These are phyloP conservation scores for Drosophila nasuta DNA, from an alignment of 1,140 invertebrate genomes.

Conservation along the genomic window DNA sequence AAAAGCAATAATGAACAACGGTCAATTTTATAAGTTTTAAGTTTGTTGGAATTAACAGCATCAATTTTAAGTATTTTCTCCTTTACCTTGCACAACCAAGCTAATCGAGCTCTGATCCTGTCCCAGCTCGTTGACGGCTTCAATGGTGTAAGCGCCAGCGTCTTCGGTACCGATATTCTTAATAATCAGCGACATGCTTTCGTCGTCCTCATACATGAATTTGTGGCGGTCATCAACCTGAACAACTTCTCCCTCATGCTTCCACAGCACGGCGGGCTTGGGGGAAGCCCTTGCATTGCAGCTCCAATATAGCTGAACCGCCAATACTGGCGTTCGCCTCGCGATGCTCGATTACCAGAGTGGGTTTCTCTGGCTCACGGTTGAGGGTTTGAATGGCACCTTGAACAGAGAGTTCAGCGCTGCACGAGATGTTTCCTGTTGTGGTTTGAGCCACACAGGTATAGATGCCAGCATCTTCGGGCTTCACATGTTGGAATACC, in stretches of 20 bases:
- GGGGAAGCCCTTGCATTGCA: slow-evolving; percentile 97
- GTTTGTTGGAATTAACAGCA: no score
- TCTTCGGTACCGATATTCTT: slow-evolving; percentile 94
- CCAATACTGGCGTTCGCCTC: slow-evolving; percentile 92
- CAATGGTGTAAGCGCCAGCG: slow-evolving; percentile 93
- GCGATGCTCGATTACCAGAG: slow-evolving; percentile 90
- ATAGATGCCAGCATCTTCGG: slow-evolving; percentile 96
- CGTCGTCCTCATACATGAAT: slow-evolving; percentile 96
- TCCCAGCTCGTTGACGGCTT: slow-evolving; percentile 95
- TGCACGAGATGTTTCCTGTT: slow-evolving; percentile 96
- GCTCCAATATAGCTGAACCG: slow-evolving; percentile 97
- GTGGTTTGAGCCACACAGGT: slow-evolving; percentile 97
- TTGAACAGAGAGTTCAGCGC: slow-evolving; percentile 96
- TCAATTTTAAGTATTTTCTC: neutral
- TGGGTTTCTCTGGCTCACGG: slow-evolving; percentile 92
- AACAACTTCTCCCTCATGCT: slow-evolving; percentile 93
- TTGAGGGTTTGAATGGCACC: slow-evolving; percentile 92
- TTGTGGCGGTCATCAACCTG: slow-evolving; percentile 92
- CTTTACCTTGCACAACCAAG: slow-evolving; percentile 89
- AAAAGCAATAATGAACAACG: neutral
- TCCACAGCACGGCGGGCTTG: slow-evolving; percentile 95
- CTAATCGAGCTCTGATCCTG: slow-evolving; percentile 91
- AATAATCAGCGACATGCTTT: slow-evolving; percentile 94
- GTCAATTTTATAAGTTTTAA: neutral
- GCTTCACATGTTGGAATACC: slow-evolving; percentile 96